Evolutionary conservation across 1,140 invertebrate genomes (phyloP).

Genomic region (silkworm (Bombyx mori)): ASM3026992v2 NC_085119.1:2739001-2739500

Average conservation of each 20-base stretch:
- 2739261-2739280: slow-evolving; percentile 51
- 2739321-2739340: slow-evolving; percentile 43
- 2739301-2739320: slow-evolving; percentile 47
- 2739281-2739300: slow-evolving; percentile 40
- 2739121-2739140: too few relatives aligned
- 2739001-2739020: too few relatives aligned
- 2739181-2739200: slow-evolving; percentile 54
- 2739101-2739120: too few relatives aligned
- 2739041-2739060: too few relatives aligned
- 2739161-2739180: slow-evolving; percentile 1
- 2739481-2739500: slow-evolving; percentile 37
- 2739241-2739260: slow-evolving; percentile 55
- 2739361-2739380: slow-evolving; percentile 63
- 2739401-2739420: slow-evolving; percentile 63
- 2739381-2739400: slow-evolving; percentile 46
- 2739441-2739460: slow-evolving; percentile 57
- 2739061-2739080: too few relatives aligned
- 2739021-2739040: too few relatives aligned
- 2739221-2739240: slow-evolving; percentile 65
- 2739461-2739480: slow-evolving; percentile 39
- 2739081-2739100: too few relatives aligned
- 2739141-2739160: neutral
- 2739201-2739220: slow-evolving; percentile 57
- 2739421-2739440: slow-evolving; percentile 42
- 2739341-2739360: slow-evolving; percentile 59